Evolutionary conservation across 2,113 vertebrate genomes (phyloP).

Genomic region (Gavia stellata): DNA sequence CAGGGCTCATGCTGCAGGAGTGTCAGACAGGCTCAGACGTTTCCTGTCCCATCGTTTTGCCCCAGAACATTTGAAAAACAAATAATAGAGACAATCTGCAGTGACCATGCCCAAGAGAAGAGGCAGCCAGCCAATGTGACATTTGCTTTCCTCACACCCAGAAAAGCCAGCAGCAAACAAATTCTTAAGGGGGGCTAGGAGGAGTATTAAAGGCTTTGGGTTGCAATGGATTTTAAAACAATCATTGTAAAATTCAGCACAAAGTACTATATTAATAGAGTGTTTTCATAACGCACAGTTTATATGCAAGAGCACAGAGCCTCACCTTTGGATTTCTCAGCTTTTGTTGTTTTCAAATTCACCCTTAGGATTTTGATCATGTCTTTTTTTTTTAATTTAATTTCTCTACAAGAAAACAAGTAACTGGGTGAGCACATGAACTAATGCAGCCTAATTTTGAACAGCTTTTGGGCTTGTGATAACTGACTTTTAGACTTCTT

Average conservation of each 20-base stretch:
- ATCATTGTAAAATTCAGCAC: background rate
- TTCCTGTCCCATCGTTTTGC: background rate
- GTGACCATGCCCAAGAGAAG: background rate
- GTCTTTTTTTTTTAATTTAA: background rate
- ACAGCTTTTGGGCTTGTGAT: background rate
- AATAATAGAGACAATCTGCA: background rate
- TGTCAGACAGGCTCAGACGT: background rate
- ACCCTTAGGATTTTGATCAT: background rate
- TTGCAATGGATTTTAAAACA: background rate
- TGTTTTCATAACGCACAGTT: background rate
- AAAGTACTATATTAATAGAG: background rate
- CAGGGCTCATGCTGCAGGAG: background rate
- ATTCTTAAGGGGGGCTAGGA: background rate
- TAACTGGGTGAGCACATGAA: background rate
- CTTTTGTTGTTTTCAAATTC: background rate
- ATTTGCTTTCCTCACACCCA: background rate
- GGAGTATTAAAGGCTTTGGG: background rate
- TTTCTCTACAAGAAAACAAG: background rate
- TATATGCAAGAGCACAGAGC: background rate
- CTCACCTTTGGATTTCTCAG: background rate
- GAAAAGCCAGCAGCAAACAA: background rate
- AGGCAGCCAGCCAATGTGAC: background rate
- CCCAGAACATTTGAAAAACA: slow-evolving; percentile 3
- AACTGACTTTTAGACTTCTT: background rate
- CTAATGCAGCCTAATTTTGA: background rate